Evolutionary conservation across 2,113 vertebrate species (phyloP), one percentile per base, ranked within the genome.

Genomic region (Solenodon paradoxus): DNA sequence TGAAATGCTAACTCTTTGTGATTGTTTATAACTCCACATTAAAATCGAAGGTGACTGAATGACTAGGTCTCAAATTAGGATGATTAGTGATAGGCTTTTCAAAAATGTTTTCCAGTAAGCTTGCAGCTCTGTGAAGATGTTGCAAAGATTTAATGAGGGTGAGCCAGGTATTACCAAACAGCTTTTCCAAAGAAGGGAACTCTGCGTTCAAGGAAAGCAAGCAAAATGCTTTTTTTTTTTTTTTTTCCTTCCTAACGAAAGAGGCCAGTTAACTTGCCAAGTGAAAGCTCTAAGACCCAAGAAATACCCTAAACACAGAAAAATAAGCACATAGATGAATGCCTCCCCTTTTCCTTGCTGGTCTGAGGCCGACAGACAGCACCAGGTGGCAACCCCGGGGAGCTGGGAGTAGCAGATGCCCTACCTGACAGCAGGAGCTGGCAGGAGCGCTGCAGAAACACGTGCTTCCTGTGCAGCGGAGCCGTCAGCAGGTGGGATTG

Each of bases 401-500:
- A 95, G 57, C 80, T 83, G n/a, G 97, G 95, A 95, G 57, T 75
- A 80, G 88, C 96, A 97, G 95, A 97, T 96, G 95, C 92, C 90
- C 32, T 95, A 95, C 95, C 96, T 95, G 94, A 95, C 92, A 96
- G 95, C 92, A 53, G 82, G 90, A 35, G 84, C 96, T 95, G 97
- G 95, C 95, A 94, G 96, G 96, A 88, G 87, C 93, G 78, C 78
- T 89, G 90, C 88, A 95, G 97, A 96, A 96, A 88, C 94, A 95
- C 81, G 92, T 95, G 96, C 92, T 97, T 97, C 97, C 97, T 96
- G 97, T 20, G 84, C 80, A 97, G 96, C 96, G 93, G 95, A 84
- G 85, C 16, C 83, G 96, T 92, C 97, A 96, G 97, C 97, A 97
- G 97, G 97, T 97, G 97, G 96, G 96, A 96, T 59, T 5, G 96